These are phyloP conservation scores for Fundulus diaphanus DNA, from an alignment of 2,797 vertebrate genomes.

Conservation along the genomic window DNA sequence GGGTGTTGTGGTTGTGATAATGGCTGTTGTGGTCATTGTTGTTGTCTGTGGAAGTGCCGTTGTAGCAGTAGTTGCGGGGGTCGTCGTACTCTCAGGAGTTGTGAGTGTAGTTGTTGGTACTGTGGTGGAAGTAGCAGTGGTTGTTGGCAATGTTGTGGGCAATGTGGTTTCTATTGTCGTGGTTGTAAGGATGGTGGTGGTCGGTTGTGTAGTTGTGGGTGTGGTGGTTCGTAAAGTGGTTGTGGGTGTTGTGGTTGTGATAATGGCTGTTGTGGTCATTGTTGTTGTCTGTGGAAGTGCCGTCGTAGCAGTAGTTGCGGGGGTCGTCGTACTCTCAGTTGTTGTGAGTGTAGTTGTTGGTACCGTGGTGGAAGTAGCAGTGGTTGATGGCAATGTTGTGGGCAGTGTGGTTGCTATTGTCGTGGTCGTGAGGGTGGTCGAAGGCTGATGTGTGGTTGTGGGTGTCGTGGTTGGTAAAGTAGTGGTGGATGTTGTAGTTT, in stretches of 20 bases:
- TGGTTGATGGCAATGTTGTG: no score
- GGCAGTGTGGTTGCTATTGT: conserved; percentile 5
- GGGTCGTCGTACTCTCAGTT: conserved; percentile 22
- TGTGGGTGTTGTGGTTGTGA: background rate
- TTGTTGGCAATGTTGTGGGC: conserved; percentile 16
- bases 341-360: background rate
- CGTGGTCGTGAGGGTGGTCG: background rate
- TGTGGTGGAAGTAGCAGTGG: no score
- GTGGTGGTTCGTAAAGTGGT: conserved; percentile 1
- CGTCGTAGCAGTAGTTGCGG: no score
- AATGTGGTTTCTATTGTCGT: conserved; percentile 20
- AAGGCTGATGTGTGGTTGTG: background rate
- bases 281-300: background rate
- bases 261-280: background rate
- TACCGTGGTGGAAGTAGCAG: no score
- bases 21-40: background rate
- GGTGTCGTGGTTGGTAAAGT: conserved; percentile 2
- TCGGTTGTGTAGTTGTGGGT: background rate
- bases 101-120: conserved; percentile 5
- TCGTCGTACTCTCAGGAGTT: conserved; percentile 19
- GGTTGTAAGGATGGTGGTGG: background rate
- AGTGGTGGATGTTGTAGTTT: conserved; percentile 8
- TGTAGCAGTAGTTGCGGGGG: no score
- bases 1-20: background rate
- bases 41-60: background rate